Conservation (phyloP, 2,113 vertebrate species). For the Hylia prasina region DNA sequence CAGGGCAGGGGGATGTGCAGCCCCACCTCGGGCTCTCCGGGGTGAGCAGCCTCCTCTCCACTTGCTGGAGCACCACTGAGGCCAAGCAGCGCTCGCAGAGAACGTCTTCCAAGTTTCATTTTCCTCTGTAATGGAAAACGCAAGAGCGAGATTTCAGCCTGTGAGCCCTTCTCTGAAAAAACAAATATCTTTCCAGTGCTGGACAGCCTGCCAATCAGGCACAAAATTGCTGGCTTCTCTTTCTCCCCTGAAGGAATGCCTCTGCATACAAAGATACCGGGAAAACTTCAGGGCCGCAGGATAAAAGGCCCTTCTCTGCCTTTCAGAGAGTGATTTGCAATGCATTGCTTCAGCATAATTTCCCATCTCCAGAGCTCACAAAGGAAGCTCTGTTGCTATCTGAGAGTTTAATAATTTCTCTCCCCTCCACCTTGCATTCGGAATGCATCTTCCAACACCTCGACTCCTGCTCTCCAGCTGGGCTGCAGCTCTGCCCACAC, state of each 20-base stretch:
- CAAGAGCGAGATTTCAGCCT: conserved; percentile 54
- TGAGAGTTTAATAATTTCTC: conserved; percentile 70
- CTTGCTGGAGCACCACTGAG: not conserved
- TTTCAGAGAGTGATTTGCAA: conserved; percentile 68
- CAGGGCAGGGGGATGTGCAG: fast-evolving
- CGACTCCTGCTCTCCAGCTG: not conserved
- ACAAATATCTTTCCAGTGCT: conserved; percentile 72
- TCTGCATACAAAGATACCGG: conserved; percentile 70
- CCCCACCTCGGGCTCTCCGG: fast-evolving
- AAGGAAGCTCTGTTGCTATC: conserved; percentile 70
- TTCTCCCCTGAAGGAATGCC: conserved; percentile 68
- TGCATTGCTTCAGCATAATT: conserved; percentile 74
- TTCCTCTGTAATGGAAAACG: conserved; percentile 56
- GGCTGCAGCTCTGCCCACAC: not conserved
- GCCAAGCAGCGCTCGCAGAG: not conserved
- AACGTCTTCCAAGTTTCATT: conserved; percentile 37
- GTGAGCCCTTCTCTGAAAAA: conserved; percentile 60
- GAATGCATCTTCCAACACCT: conserved; percentile 33
- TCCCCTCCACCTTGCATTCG: conserved; percentile 58
- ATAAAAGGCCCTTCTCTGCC: conserved; percentile 68
- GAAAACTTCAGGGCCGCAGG: conserved; percentile 57
- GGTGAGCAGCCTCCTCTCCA: not conserved
- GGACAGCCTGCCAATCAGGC: conserved; percentile 77
- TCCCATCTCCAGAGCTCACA: conserved; percentile 69
- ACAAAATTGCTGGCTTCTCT: conserved; percentile 71